phyloP scores from a whole-genome alignment of 2,888 invertebrate genomes.

The Acleris emargana region DNA sequence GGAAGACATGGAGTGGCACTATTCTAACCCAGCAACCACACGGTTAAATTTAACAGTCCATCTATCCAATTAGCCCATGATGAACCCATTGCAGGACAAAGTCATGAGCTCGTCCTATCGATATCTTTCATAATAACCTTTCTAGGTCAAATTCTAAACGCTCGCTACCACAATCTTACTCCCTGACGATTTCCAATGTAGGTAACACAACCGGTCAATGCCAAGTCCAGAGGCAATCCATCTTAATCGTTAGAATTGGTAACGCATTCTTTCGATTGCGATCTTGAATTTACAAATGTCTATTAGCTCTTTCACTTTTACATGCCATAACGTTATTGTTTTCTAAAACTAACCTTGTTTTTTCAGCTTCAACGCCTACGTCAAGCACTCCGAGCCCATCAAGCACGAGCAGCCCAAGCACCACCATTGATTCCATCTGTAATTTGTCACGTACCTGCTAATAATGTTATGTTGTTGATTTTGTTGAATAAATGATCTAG shows the following conservation, averaged over 20 bases:
- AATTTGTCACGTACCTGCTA: not conserved
- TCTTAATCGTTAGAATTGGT: not conserved
- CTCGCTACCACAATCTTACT: no score
- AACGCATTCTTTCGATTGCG: not conserved
- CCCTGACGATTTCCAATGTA: no score
- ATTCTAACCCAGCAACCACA: constrained; percentile 41
- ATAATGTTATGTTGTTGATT: constrained; percentile 21
- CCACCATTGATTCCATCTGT: constrained; percentile 29
- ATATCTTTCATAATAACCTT: not conserved
- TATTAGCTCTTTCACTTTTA: no score
- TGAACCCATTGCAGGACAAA: no score
- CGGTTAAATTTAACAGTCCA: not conserved
- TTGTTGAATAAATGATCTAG: constrained; percentile 19
- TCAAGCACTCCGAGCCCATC: constrained; percentile 58
- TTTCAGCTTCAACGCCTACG: constrained; percentile 64
- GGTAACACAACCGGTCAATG: no score
- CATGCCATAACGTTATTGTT: no score
- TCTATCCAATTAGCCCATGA: no score
- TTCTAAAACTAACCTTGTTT: not conserved
- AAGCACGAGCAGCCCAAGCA: constrained; percentile 46
- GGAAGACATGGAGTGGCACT: no score
- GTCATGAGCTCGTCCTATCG: not conserved
- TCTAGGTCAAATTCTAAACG: no score
- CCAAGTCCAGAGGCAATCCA: no score
- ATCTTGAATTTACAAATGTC: not conserved